Evolutionary conservation across 2,888 invertebrate genomes (phyloP), one percentile per base, ranked within the genome.

Genomic region (Linyphia triangularis): DNA sequence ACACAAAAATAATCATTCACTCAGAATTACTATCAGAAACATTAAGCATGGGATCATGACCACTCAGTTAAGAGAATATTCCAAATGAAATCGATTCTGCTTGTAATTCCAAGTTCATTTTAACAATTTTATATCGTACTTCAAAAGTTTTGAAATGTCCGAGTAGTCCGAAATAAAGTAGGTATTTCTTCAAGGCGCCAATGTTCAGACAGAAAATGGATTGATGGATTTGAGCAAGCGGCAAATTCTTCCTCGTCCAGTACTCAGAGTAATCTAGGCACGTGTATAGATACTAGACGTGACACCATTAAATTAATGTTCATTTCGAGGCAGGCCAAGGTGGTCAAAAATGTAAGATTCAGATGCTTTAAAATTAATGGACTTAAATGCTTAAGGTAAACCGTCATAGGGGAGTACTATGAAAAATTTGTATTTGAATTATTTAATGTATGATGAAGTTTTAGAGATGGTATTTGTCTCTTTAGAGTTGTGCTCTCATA

Each of bases 301-400:
- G 70, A 70, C 70, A 26, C 16, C 24, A 26, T 43, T 70, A 70
- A 70, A 70, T 70, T 70, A 70, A 70, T 43, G 40, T 26, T 26
- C 22, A 70, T 43, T 24, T 2, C 70, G 43, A 24, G 40, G n/a
- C 9, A n/a, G n/a, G n/a, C n/a, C 33, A 33, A 33, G n/a, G n/a
- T n/a, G n/a, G n/a, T n/a, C n/a, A 33, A 33, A 33, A 6, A 9
- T 33, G 33, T 33, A 33, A 33, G 9, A 9, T 33, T 33, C 33
- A 33, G 33, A 51, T 7, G 51, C 1, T 40, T 13, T 40, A 3
- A 40, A 40, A 40, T 40, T 40, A 2, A 16, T 40, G 9, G 16
- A 40, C 40, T 2, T 40, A 13, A 40, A 13, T 9, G 40, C 9
- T 1, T 13, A 40, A 40, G 10, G 3, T 40, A 40, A 40, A 40